Evolutionary conservation across 64 coral and sea anemone species (phyloP).

Genomic region (Orbicella faveolata): DNA sequence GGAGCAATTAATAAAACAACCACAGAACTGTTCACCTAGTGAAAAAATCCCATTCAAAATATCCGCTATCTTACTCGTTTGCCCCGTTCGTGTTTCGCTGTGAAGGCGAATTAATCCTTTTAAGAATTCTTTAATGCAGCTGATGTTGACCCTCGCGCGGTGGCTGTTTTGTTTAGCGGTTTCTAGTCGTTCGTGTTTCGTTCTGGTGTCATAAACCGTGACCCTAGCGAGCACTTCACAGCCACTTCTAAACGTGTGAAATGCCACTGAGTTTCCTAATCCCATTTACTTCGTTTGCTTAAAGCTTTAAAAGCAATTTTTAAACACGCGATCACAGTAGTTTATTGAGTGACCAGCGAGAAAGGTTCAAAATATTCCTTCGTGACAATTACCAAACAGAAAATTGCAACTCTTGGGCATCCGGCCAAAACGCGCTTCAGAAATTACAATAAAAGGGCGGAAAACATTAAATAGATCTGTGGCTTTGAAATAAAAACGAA

Average conservation of each 20-base stretch:
- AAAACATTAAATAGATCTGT: conserved; percentile 38
- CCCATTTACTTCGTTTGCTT: conserved; percentile 43
- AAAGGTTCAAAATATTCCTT: neutral
- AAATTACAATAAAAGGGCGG: conserved; percentile 58
- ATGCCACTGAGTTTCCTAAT: conserved; percentile 39
- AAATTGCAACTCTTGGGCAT: conserved; percentile 20
- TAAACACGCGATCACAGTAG: neutral
- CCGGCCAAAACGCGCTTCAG: conserved; percentile 23
- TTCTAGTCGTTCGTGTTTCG: neutral
- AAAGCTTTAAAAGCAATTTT: conserved; percentile 33
- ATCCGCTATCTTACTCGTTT: neutral
- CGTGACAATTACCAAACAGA: conserved; percentile 13
- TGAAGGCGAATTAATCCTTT: neutral
- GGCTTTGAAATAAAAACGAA: conserved; percentile 50
- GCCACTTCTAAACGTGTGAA: conserved; percentile 33
- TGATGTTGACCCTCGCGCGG: conserved; percentile 8
- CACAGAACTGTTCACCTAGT: conserved; percentile 41
- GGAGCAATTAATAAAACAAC: conserved; percentile 81
- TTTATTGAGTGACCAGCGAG: conserved; percentile 5
- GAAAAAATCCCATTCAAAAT: conserved; percentile 18
- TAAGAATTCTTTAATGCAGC: neutral
- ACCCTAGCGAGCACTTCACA: conserved; percentile 27
- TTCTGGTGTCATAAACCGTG: conserved; percentile 8
- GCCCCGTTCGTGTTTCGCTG: neutral
- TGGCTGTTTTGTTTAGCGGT: neutral